phyloP scores from a whole-genome alignment of 2,888 invertebrate species.

The Folsomia manolachei region DNA sequence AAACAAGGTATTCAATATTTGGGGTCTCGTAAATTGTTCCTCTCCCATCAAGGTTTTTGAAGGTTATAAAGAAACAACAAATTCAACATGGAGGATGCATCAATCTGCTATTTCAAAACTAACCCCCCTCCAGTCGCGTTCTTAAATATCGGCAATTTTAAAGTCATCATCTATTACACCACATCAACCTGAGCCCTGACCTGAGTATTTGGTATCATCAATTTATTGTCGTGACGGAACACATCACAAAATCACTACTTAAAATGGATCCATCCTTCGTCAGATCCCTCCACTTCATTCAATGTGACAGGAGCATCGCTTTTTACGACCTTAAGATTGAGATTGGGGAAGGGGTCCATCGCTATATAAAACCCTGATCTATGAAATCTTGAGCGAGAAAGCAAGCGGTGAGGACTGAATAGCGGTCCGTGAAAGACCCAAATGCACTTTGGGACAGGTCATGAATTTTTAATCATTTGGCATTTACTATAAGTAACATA shows the following conservation, averaged over 20 bases:
- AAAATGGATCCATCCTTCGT: not conserved
- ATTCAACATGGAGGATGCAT: slow-evolving; percentile 1
- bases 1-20: not conserved
- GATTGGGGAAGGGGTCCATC: slow-evolving; percentile 50
- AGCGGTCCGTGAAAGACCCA: slow-evolving; percentile 47
- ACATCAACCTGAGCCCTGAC: not conserved
- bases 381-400: slow-evolving; percentile 38
- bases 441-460: slow-evolving; percentile 16
- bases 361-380: slow-evolving; percentile 46
- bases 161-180: not conserved
- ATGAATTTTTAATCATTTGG: too few species aligned
- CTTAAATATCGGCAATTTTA: not conserved
- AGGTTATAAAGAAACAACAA: not conserved
- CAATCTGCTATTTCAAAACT: not conserved
- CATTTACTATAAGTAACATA: too few species aligned
- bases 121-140: slow-evolving; percentile 2
- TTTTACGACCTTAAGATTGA: slow-evolving; percentile 37
- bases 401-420: slow-evolving; percentile 48
- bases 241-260: too few species aligned
- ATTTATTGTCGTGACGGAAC: not conserved
- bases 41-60: not conserved
- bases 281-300: not conserved
- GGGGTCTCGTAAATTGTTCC: not conserved
- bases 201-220: slow-evolving; percentile 15
- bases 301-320: slow-evolving; percentile 28